Evolutionary conservation across 2,797 vertebrate species (phyloP), one percentile per base, ranked within the genome.

Genomic region (Natrix natrix): DNA sequence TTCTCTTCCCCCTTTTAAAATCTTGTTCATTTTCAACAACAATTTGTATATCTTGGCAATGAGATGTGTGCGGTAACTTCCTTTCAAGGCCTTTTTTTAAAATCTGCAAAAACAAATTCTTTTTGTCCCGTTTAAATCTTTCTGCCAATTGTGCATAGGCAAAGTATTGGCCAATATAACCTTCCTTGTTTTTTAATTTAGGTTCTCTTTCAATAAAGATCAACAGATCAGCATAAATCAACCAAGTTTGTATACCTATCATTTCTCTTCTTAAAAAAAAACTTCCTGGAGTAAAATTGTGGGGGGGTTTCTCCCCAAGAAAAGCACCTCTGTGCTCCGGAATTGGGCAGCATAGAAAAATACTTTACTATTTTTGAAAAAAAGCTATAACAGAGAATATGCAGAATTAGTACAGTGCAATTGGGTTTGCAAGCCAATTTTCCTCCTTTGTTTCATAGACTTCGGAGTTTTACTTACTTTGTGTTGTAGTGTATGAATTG

Each of bases 241-340:
- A 66, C 63, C 28, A n/a, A n/a, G 28, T 66, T 66, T 66, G 28
- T 66, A n/a, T 66, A 66, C 4, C 4, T 66, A 66, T 66, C 28
- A 66, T n/a, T 66, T 66, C 28, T 28, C 61, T 66, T 66, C 63
- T 66, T 5, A n/a, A n/a, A n/a, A 28, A 37, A 28, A 66, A 28
- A 26, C 28, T 66, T 66, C 28, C 28, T 66, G 12, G 5, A n/a
- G 28, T n/a, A 63, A 63, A 63, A 63, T 63, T 12, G 60, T 26
- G 8, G 10, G 8, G 10, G 3, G 0, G 8, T 22, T 5, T 2
- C 2, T 2, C 1, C 1, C 12, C 56, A 37, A 57, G 54, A 13
- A 24, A 16, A 14, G 32, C 69, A 37, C 32, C 16, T 74, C 66
- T 32, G 13, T 16, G n/a, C 14, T 69, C n/a, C 37, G 32, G 16